Base-by-base conservation (phyloP, 2,113 vertebrate genomes). In the Orycteropus afer region DNA sequence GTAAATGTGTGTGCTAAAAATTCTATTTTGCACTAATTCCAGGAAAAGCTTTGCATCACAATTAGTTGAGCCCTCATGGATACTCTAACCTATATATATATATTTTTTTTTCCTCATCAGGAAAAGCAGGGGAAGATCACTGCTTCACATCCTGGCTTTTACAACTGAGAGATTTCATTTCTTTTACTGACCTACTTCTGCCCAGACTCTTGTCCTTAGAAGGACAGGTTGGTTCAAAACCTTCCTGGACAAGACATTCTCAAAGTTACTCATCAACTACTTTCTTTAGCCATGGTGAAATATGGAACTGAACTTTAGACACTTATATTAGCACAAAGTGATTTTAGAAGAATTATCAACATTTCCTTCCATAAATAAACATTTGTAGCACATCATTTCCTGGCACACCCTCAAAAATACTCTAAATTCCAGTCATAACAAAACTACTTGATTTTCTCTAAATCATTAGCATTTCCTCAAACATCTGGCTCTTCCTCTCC, bases 271-370 rank as follows among this genome's bases (percentile, higher is more conserved):
- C 45, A 96, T 67, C 57, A 81, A 67, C 47, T 65, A 77, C 32
- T 45, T 77, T 32, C 65, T 80, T 78, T 89, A 71, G 22, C 15
- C 3, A 27, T 49, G 23, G 37, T 61, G 25, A 87, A 77, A 92
- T 63, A 8, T 79, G 37, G 74, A 71, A 69, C 57, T 53, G 77
- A 91, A 15, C 51, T 80, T 93, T 95, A 51, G 93, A 93, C 51
- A 86, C 0, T 83, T 80, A 53, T 37, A 89, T 57, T 32, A 95
- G 84, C n/a, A 89, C 49, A 73, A 63, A 86, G 13, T 91, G 49
- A 73, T 55, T 91, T 95, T 83, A 82, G 92, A 91, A 91, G 80
- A 89, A 79, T 67, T 63, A 63, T 53, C 51, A 87, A 34, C 11
- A 88, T n/a, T 85, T 86, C 77, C 22, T 93, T 49, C 10, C 18